Base-by-base conservation (phyloP, 2,888 invertebrate species). In the Tholera decimalis region DNA sequence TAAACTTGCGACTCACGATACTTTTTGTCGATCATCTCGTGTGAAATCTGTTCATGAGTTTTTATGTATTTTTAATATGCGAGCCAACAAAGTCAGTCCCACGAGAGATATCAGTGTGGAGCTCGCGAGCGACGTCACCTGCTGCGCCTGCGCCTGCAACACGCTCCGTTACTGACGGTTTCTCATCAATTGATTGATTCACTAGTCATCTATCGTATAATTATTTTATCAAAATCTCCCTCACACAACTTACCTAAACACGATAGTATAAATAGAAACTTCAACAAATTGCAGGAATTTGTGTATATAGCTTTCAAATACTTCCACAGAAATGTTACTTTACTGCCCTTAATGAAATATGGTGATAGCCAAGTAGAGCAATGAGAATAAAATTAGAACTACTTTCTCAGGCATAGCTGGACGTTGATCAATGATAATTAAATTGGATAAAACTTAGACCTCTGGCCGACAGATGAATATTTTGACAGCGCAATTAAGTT, bases 21-120 rank as follows among this genome's bases (percentile, higher is more conserved):
- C 75, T 92, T 92, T 92, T 92, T 91, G 89, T 90, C 77, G 84
- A 91, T 89, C 90, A 90, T 90, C 87, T 89, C 85, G 88, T 90
- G 92, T 89, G 92, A 93, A 92, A 92, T 88, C 88, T 85, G 72
- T 75, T 68, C 79, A 71, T 74, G 74, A 73, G 68, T 84, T 87
- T 86, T 82, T 84, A 79, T 82, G 68, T 77, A 75, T 85, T 84
- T 73, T 84, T 76, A 69, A 74, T 83, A 72, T 60, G 66, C 57
- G 63, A 66, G 55, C 59, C 24, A 63, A 65, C 60, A 75, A 49
- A 72, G 67, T 74, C 24, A 47, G 47, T 71, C 72, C 64, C 73
- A 70, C 63, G 73, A 75, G 56, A 68, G 51, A 50, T 59, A 47
- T 35, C 30, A 44, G 58, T 50, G 56, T 58, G 33, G 13, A 55